Base-by-base conservation (phyloP, 2,797 vertebrate genomes). In the Parauchenoglanis ngamensis region DNA sequence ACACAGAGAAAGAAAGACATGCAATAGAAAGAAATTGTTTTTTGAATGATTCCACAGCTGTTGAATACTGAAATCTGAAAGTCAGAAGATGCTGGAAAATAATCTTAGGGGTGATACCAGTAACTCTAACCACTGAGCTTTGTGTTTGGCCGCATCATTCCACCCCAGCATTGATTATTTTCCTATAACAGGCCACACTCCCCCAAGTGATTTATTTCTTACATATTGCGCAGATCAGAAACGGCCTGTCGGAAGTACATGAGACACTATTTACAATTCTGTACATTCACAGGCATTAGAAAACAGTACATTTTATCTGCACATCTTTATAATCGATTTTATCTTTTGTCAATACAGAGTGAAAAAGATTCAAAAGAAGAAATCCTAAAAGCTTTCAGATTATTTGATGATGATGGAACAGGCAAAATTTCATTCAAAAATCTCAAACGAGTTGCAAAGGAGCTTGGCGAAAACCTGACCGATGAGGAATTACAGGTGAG, bases 351-450 rank as follows among this genome's bases (percentile, higher is more conserved):
- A 68, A 67, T 44, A 85, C 86, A 99, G 97, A 96, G 94, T 21
- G 97, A 99, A 91, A 99, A 98, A 84, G 97, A 99, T 91, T 96
- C 95, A 81, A 97, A 97, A 90, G 97, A 99, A 94, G 98, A 99
- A 95, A 97, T 99, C 81, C 52, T 98, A 90, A 99, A 99, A 92
- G 97, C 97, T 79, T 99, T 99, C 85, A 94, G 97, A 59, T 94
- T 99, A 88, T 99, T 99, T 89, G 98, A 98, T 91, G 97, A 98
- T 28, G 97, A 99, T 88, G 92, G 96, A 87, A 98, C 98, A 0
- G 98, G 98, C 40, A 97, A 95, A 90, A 98, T 99, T 93, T 97
- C 98, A 1, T 97, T 99, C 89, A 98, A 96, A 92, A 98, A 98
- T 84, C 94, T 99, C 12, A 99, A 97, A 90, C 94, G 97, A 87